Evolutionary conservation across 2,888 invertebrate genomes (phyloP), one percentile per base, ranked within the genome.

Genomic region (Callyntrura sp.): DNA sequence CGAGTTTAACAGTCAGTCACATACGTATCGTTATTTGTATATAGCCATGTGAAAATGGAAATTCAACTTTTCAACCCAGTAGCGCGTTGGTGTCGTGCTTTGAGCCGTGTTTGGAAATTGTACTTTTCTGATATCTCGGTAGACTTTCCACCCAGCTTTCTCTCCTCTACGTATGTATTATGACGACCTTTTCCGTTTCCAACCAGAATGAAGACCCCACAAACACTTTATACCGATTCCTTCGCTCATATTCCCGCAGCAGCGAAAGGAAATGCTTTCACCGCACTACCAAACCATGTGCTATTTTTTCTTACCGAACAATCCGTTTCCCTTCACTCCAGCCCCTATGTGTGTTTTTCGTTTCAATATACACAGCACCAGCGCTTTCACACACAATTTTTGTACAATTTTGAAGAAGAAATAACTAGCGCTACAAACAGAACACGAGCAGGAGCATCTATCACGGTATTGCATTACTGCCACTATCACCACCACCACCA

Each of bases 271-370:
- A 73, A 73, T 8, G 12, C 45, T 48, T 20, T 68, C 12, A 51
- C 51, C 51, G n/a, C 43, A 57, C 57, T 6, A 57, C 17, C 78
- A 78, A 76, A 51, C 78, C 78, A 78, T 78, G 78, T 78, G 78
- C 78, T 78, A 78, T 55, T 78, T 78, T 35, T 35, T 35, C 6
- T 78, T 78, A 14, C 57, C n/a, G 20, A 55, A 57, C 55, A 55
- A 57, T 17, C 55, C 55, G 14, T 55, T 78, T 57, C 28, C 55
- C 17, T 28, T 78, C 57, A 23, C n/a, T 68, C 23, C 35, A 35
- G 35, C 35, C 35, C 35, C 35, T 35, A 6, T 35, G 35, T 35
- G 35, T 2, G 3, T 35, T 35, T 35, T 35, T 2, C 6, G 35
- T 70, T 45, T 43, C 28, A 14, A 28, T 35, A 23, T 78, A 8